phyloP scores from a whole-genome alignment of 2,113 vertebrate species.

The Bos javanicus region DNA sequence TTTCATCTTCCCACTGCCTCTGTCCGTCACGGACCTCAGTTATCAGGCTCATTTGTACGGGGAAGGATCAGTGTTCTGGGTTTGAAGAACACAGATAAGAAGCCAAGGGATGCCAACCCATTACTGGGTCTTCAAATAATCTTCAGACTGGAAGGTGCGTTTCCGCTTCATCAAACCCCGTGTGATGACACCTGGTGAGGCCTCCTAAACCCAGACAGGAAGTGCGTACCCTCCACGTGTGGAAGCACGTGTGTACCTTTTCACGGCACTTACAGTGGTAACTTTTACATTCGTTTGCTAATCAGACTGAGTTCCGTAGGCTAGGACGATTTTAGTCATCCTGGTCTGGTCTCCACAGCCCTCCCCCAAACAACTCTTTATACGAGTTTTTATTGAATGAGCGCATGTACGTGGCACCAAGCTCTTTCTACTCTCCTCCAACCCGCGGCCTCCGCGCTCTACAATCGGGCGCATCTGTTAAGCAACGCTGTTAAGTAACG shows the following conservation, averaged over 20 bases:
- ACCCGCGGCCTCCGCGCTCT: background rate
- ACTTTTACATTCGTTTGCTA: background rate
- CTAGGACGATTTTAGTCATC: background rate
- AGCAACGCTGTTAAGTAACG: too few relatives aligned
- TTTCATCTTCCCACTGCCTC: background rate
- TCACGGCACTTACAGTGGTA: background rate
- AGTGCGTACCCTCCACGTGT: background rate
- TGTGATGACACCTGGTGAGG: background rate
- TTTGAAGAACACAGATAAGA: background rate
- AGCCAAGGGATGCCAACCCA: background rate
- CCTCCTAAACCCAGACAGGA: background rate
- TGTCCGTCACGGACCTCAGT: background rate
- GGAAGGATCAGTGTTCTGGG: background rate
- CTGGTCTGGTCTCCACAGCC: background rate
- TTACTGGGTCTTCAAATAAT: background rate
- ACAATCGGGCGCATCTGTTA: background rate
- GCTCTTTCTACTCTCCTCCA: background rate
- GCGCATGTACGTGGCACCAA: background rate
- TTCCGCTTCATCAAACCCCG: background rate
- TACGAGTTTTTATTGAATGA: background rate
- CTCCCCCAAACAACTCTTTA: background rate
- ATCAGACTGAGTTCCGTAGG: background rate
- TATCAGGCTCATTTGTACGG: background rate
- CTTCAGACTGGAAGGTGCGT: background rate
- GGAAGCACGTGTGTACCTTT: background rate